Base-by-base conservation (phyloP, 2,888 invertebrate genomes). In the Phasia obesa region DNA sequence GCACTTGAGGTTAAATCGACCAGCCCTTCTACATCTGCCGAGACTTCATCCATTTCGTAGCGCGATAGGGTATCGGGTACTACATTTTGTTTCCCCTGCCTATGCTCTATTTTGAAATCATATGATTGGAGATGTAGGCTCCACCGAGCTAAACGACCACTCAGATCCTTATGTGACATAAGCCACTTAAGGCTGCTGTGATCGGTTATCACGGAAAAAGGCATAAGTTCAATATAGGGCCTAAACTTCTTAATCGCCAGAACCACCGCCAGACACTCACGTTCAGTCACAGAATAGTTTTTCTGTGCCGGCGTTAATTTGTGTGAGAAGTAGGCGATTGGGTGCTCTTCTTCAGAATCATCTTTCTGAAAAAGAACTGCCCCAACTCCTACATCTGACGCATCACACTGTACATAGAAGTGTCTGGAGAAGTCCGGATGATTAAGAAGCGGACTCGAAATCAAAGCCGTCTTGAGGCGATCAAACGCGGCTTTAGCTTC, bases 401-500 rank as follows among this genome's bases (percentile, higher is more conserved):
- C 25, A 7, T 55, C 55, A 9, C 55, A 55, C 55, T 55, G 27
- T 2, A 27, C 27, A 17, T 55, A 55, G 9, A 55, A 55, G 7
- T 27, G 55, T 7, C 27, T 27, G 6, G 2, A 2, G 27, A 55
- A 55, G n/a, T 55, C 55, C 1, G 55, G 27, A 7, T 55, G 27
- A 23, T 2, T 51, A 6, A 51, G 51, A 4, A 25, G 23, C 15
- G 51, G 51, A 4, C 23, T 51, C 23, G 55, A 9, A n/a, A 17
- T 55, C 0, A 55, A 17, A 17, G 27, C 55, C 1, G 1, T 27
- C 9, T 55, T 55, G 7, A 55, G 9, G 2, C 55, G 27, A 27
- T 27, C 55, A 27, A 55, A 55, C 27, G 27, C 27, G 17, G 27
- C 55, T n/a, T n/a, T n/a, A n/a, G n/a, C n/a, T 27, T 55, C n/a